phyloP scores from a whole-genome alignment of 1,140 invertebrate genomes.

The Drosophila gunungcola region DNA sequence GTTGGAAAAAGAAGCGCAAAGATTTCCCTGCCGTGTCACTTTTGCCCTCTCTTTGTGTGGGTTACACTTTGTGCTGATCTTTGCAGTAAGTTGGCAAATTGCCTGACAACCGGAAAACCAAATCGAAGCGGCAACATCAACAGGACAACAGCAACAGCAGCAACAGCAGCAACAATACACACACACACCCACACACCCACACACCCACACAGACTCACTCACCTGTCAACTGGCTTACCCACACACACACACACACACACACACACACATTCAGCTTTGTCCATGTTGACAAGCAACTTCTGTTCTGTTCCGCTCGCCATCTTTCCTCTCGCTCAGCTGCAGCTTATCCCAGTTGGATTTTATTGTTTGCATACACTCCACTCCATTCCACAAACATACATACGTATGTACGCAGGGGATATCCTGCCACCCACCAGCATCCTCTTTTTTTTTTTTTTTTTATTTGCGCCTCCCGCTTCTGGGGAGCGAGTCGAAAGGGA shows the following conservation, averaged over 20 bases:
- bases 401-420: background rate
- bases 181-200: constrained; percentile 39
- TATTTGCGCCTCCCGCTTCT: background rate
- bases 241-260: constrained; percentile 52
- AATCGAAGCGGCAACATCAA: constrained; percentile 45
- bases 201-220: constrained; percentile 29
- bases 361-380: constrained; percentile 66
- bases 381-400: background rate
- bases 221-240: constrained; percentile 63
- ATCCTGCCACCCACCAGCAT: constrained; percentile 12
- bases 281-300: constrained; percentile 74
- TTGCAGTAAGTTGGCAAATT: constrained; percentile 81
- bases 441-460: background rate
- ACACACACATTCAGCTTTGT: constrained; percentile 52
- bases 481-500: constrained; percentile 51
- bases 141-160: constrained; percentile 4
- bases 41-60: constrained; percentile 30
- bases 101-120: constrained; percentile 76
- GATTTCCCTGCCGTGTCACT: constrained; percentile 42
- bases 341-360: constrained; percentile 81
- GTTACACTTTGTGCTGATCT: constrained; percentile 75
- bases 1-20: constrained; percentile 65
- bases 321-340: constrained; percentile 15
- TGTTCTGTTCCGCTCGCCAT: constrained; percentile 25
- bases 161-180: constrained; percentile 5